Percentiles rank a stretch among this genome's conserved stretches.
Evolutionary conservation across 2,888 invertebrate genomes (phyloP).

Genomic region (Nomada ruficornis): DNA sequence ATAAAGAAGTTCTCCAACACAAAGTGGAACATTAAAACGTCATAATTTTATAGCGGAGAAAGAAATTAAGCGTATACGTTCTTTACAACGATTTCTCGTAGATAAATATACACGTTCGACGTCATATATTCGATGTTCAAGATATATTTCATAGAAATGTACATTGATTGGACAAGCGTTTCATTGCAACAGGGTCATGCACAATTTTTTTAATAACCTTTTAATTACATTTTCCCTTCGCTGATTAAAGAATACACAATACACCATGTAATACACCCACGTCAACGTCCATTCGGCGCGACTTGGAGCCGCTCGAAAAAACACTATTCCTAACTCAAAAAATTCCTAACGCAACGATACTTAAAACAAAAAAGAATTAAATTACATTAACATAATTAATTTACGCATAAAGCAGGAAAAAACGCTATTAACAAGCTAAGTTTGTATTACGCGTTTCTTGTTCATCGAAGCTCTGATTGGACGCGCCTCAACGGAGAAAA

Average conservation of each 20-base stretch:
- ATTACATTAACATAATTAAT: background rate
- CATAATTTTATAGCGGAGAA: background rate
- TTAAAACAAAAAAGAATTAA: background rate
- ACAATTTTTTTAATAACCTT: no score
- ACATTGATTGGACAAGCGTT: background rate
- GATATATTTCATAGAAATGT: background rate
- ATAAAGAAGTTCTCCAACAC: background rate
- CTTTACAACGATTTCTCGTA: background rate
- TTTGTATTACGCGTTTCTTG: conserved; percentile 27
- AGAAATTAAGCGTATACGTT: background rate
- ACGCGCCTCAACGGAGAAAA: background rate
- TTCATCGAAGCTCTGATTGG: conserved; percentile 18
- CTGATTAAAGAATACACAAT: background rate
- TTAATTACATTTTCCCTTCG: background rate
- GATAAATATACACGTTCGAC: background rate
- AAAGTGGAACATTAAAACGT: background rate
- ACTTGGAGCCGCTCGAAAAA: no score
- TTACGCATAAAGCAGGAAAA: background rate
- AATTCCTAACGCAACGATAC: background rate
- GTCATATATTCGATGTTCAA: no score
- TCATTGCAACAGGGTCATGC: background rate
- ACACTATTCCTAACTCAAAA: no score
- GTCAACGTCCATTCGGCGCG: no score
- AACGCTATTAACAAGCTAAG: conserved; percentile 15
- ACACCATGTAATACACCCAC: background rate